Evolutionary conservation across 2,797 vertebrate species (phyloP), one percentile per base, ranked within the genome.

Genomic region (Thripadectes ignobilis): DNA sequence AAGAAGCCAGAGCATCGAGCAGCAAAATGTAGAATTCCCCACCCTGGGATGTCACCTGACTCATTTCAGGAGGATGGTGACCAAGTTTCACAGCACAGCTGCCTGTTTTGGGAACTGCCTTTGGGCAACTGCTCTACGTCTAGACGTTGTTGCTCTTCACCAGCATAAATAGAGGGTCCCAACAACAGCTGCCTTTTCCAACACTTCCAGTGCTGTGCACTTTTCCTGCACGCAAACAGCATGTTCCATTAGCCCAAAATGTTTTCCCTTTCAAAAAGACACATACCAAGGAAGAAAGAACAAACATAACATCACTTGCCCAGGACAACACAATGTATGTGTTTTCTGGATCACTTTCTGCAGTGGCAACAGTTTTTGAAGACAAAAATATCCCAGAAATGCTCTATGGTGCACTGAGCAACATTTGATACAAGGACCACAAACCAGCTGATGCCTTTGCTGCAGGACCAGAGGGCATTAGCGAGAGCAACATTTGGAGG

Each of bases 31-130:
- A 68, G 38, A 82, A 39, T 43, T 74, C 9, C 38, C 39, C 51
- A 20, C 3, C 7, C 54, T 0, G 1, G n/a, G 49, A 17, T 16
- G n/a, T 39, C 54, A 38, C 38, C 30, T 0, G 0, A n/a, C 14
- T 9, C 20, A 4, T 27, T 57, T 9, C 14, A n/a, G 73, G 26
- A 29, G 30, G 41, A 52, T 3, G 10, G 38, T 6, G 82, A 29
- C 45, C 71, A 46, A n/a, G 36, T n/a, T 49, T 29, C 57, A 46
- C 3, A 9, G 73, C 26, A 34, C 2, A 1, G 2, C 38, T 57
- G 55, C 51, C 48, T 38, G 17, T 21, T 52, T 24, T 48, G 54
- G 59, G 41, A 86, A n/a, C 14, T 27, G 36, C 57, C 61, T 74
- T 54, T 61, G 46, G 39, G 30, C 79, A 85, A 19, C 36, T n/a